Percentiles rank a stretch among this genome's conserved stretches.
Conservation (phyloP, 2,888 invertebrate species). For the Blastobasis lacticolella region DNA sequence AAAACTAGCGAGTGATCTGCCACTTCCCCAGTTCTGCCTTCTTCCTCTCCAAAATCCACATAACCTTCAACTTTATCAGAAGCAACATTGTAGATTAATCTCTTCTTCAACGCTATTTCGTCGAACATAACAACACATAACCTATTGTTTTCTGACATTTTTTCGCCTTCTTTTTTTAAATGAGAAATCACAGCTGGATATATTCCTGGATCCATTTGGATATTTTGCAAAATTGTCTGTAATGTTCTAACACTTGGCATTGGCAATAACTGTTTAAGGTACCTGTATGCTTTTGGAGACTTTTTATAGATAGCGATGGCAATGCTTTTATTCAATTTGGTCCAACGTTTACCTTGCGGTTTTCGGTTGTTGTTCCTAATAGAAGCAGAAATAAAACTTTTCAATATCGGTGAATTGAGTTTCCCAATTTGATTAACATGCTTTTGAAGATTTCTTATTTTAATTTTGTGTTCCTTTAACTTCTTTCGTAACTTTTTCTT, state of each 20-base stretch:
- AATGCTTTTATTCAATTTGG: not conserved
- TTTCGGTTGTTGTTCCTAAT: not conserved
- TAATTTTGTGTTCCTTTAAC: not conserved
- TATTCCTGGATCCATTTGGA: constrained; percentile 2
- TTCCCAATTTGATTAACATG: not conserved
- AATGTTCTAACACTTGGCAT: constrained; percentile 1
- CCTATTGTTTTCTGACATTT: not conserved
- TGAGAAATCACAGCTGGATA: too few relatives aligned
- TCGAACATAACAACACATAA: constrained; percentile 12
- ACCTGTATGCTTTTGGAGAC: constrained; percentile 1
- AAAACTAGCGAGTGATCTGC: constrained; percentile 14
- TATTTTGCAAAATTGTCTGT: not conserved
- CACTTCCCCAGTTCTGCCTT: constrained; percentile 2
- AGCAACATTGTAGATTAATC: constrained; percentile 7
- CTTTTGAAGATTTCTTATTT: not conserved
- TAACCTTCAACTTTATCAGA: constrained; percentile 12
- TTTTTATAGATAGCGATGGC: constrained; percentile 4
- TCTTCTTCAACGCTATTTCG: constrained; percentile 11
- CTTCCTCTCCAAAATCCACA: constrained; percentile 9
- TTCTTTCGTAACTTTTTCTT: not conserved
- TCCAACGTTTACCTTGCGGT: not conserved
- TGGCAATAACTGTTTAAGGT: not conserved
- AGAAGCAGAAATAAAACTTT: not conserved
- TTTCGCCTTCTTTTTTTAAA: too few relatives aligned
- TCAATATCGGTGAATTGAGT: not conserved